A percentile compares a stretch with the other conserved stretches of the same genome.
Conservation (phyloP, 2,888 invertebrate genomes). For the Drosophila aldrichi region DNA sequence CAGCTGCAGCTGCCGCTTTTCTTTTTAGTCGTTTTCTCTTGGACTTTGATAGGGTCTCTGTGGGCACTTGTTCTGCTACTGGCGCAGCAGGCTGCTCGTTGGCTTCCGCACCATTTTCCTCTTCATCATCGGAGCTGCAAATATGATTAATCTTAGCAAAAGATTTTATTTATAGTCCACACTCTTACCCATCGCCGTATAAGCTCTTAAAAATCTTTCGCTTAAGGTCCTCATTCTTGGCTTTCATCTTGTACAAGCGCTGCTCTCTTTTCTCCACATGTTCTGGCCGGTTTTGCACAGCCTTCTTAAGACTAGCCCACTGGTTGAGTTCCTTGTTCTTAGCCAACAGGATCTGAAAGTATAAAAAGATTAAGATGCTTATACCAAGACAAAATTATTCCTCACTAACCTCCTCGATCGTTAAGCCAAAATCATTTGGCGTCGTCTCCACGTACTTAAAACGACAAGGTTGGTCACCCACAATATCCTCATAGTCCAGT, state of each 20-base stretch:
- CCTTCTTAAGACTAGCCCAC: constrained; percentile 97
- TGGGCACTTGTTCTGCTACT: constrained; percentile 2
- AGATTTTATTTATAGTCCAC: neutral
- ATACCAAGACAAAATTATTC: accelerated
- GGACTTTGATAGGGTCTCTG: constrained; percentile 60
- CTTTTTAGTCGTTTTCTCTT: constrained; percentile 69
- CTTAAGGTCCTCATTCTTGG: constrained; percentile 90
- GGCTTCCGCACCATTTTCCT: constrained; percentile 35
- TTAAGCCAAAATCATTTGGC: constrained; percentile 96
- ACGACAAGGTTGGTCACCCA: constrained; percentile 95
- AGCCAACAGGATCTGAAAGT: constrained; percentile 92
- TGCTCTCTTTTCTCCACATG: constrained; percentile 93
- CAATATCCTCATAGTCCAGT: constrained; percentile 97
- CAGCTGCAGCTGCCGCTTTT: constrained; percentile 60
- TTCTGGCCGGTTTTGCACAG: constrained; percentile 91
- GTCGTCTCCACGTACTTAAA: constrained; percentile 96
- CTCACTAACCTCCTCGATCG: constrained; percentile 92
- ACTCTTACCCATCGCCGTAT: constrained; percentile 86
- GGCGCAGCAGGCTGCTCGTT: neutral
- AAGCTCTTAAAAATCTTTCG: constrained; percentile 92
- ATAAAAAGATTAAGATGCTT: neutral
- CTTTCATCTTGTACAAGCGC: constrained; percentile 90
- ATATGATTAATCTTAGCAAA: neutral
- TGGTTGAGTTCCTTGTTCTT: constrained; percentile 97
- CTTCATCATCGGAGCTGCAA: constrained; percentile 83